Percentiles rank a stretch among this genome's conserved stretches.
Evolutionary conservation across 2,113 vertebrate genomes (phyloP).

Genomic region (Hyperopisus bebe): DNA sequence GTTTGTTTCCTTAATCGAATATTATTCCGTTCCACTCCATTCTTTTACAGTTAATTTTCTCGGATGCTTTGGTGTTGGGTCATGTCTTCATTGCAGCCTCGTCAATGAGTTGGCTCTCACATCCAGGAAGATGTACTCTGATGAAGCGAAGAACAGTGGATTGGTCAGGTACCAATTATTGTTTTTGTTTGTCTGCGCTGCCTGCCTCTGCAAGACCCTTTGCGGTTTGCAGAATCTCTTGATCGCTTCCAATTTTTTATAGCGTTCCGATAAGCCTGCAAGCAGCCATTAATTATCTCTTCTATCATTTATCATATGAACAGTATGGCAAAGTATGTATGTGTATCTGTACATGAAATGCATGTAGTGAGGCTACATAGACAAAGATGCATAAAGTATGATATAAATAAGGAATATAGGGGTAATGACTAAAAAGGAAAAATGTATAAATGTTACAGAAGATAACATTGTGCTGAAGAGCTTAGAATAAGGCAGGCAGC

Average conservation of each 20-base stretch:
- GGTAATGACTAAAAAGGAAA: neutral
- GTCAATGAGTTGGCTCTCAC: slow-evolving; percentile 81
- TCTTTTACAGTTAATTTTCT: neutral
- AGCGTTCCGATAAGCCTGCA: neutral
- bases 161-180: slow-evolving; percentile 69
- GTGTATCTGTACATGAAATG: neutral
- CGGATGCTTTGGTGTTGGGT: neutral
- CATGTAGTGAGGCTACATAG: neutral
- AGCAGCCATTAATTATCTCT: neutral
- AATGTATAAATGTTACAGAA: neutral
- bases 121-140: slow-evolving; percentile 73
- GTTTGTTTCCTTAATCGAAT: neutral
- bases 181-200: neutral
- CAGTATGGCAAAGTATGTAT: neutral
- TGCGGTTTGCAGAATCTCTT: neutral
- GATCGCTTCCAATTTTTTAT: neutral
- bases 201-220: neutral
- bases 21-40: neutral
- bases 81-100: slow-evolving; percentile 53
- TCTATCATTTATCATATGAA: neutral
- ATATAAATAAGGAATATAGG: neutral
- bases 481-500: neutral
- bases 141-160: slow-evolving; percentile 74
- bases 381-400: neutral
- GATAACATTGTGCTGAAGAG: neutral